Evolutionary conservation across 1,140 invertebrate genomes (phyloP), one percentile per base, ranked within the genome.

Genomic region (Kradibia gibbosae): DNA sequence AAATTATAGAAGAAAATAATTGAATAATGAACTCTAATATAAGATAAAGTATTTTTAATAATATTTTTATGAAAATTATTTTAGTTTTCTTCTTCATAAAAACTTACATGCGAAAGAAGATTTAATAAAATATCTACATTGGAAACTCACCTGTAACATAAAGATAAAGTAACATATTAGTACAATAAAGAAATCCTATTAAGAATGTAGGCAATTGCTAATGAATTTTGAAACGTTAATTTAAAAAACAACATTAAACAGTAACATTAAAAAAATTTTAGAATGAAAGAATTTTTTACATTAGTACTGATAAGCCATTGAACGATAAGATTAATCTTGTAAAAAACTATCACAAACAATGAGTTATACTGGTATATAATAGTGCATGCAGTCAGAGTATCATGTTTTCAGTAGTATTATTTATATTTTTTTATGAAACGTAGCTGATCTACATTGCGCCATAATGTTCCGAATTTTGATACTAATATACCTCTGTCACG

Each of bases 401-500:
- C 28, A 22, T 67, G 48, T 55, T 70, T 25, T 39, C 0, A 25
- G 5, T 36, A 22, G 1, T 0, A 77, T 78, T 36, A 50, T 70
- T 78, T 70, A 50, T 25, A 25, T 78, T 70, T 78, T 78, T 3
- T 80, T 55, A 28, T 53, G 45, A 74, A 67, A 74, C 4, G 5
- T 22, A 48, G 13, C 45, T 53, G 39, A 73, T 80, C 25, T 62
- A 80, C 15, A 55, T 48, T 80, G 17, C 36, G 22, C 7, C 10
- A 36, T 11, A 73, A 60, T 48, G 2, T 73, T 73, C 20, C 39
- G 57, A 80, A 81, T 75, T 70, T 60, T 53, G 34, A 67, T 76
- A 70, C 73, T 77, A 77, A 77, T 81, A 50, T 76, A 57, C 34
- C 73, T 48, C 36, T 48, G 45, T 81, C 80, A 81, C 60, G 80